Percentiles rank a stretch among this genome's conserved stretches.
phyloP scores from a whole-genome alignment of 2,113 vertebrate species.

The Numida meleagris region DNA sequence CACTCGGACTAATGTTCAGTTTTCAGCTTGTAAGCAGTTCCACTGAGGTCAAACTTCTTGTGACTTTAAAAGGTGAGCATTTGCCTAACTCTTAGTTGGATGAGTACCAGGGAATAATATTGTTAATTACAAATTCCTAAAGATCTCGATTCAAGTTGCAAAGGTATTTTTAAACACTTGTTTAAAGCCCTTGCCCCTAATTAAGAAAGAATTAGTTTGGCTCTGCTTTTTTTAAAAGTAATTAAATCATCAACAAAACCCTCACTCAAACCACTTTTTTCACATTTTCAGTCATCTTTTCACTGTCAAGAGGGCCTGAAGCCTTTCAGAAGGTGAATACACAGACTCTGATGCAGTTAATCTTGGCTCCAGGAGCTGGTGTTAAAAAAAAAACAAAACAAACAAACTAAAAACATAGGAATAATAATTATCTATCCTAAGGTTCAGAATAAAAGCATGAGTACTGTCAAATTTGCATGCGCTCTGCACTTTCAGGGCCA shows the following conservation, averaged over 20 bases:
- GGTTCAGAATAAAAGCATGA: neutral
- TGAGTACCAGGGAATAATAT: neutral
- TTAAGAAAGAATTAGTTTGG: neutral
- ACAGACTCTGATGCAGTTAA: neutral
- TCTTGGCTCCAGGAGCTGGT: neutral
- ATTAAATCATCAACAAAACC: neutral
- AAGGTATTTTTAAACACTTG: neutral
- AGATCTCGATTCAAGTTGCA: neutral
- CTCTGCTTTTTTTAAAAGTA: neutral
- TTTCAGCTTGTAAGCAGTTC: neutral
- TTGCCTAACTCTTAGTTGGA: neutral
- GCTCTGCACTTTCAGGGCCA: neutral
- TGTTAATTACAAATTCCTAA: neutral
- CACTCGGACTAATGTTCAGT: neutral
- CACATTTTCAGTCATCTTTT: neutral
- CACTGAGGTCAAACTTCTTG: neutral
- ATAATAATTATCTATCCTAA: neutral
- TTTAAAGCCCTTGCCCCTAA: neutral
- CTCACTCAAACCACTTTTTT: neutral
- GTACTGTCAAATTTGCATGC: neutral
- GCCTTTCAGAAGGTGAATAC: neutral
- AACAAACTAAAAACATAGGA: fast-evolving
- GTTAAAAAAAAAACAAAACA: neutral
- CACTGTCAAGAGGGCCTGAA: neutral
- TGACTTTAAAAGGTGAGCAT: neutral